Evolutionary conservation across 2,797 vertebrate genomes (phyloP).

Genomic region (Anguilla obscura): DNA sequence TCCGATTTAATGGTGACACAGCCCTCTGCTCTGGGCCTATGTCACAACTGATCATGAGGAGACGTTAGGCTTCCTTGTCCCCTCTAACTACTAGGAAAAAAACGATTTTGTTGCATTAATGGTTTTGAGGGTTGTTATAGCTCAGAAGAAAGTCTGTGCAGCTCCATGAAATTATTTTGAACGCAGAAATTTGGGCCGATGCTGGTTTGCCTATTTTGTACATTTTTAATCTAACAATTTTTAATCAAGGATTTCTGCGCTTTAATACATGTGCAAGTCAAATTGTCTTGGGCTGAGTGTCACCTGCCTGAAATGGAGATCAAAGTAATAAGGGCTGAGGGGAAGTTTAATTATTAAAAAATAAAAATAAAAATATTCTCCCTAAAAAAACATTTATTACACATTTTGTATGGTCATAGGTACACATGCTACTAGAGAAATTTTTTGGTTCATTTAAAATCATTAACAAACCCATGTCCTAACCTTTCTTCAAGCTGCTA

Average conservation of each 20-base stretch:
- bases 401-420: too few relatives aligned
- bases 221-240: constrained; percentile 2
- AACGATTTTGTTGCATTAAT: background rate
- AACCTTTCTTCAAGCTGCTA: too few relatives aligned
- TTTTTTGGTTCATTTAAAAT: too few relatives aligned
- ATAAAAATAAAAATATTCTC: too few relatives aligned
- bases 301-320: background rate
- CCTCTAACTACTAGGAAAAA: background rate
- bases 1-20: constrained; percentile 2
- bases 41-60: background rate
- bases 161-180: background rate
- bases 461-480: too few relatives aligned
- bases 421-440: too few relatives aligned
- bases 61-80: background rate
- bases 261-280: constrained; percentile 14
- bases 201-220: background rate
- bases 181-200: background rate
- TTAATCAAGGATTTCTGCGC: background rate
- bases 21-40: background rate
- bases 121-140: background rate
- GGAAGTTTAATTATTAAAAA: background rate
- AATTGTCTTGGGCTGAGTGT: background rate
- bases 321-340: background rate
- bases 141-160: constrained; percentile 9
- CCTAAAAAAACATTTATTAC: too few relatives aligned